Percentiles rank a stretch among this genome's conserved stretches.
These are phyloP conservation scores for Scrobipalpa atriplicella DNA, from an alignment of 2,888 invertebrate species.

Conservation along the genomic window DNA sequence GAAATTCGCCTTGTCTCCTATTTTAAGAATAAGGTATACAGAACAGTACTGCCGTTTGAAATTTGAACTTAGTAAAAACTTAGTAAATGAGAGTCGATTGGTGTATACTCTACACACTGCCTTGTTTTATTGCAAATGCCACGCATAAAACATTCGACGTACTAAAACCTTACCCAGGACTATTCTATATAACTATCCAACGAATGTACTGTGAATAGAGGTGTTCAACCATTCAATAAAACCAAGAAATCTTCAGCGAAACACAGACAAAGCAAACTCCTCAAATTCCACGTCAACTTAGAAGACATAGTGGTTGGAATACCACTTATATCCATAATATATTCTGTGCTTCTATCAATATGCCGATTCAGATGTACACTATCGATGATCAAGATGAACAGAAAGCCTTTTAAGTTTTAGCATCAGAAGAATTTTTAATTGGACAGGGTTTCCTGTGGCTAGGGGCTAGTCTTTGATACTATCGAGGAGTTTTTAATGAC, in stretches of 20 bases:
- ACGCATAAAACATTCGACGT: too few species aligned
- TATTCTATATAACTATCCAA: not conserved
- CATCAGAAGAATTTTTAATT: conserved; percentile 50
- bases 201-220: not conserved
- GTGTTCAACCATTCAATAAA: not conserved
- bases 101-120: too few species aligned
- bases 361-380: conserved; percentile 30
- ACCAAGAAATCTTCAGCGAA: not conserved
- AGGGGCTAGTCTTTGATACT: conserved; percentile 29
- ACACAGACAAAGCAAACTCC: not conserved
- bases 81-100: too few species aligned
- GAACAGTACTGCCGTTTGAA: too few species aligned
- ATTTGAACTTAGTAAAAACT: too few species aligned
- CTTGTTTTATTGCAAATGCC: too few species aligned
- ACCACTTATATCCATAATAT: conserved; percentile 13
- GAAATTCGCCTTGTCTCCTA: too few species aligned
- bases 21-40: too few species aligned
- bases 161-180: not conserved
- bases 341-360: conserved; percentile 10
- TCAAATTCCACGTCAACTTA: not conserved
- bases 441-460: conserved; percentile 52
- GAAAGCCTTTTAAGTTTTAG: conserved; percentile 41
- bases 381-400: conserved; percentile 40
- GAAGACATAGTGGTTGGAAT: not conserved
- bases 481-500: not conserved